phyloP scores from a whole-genome alignment of 2,113 vertebrate genomes.

The Sander vitreus region DNA sequence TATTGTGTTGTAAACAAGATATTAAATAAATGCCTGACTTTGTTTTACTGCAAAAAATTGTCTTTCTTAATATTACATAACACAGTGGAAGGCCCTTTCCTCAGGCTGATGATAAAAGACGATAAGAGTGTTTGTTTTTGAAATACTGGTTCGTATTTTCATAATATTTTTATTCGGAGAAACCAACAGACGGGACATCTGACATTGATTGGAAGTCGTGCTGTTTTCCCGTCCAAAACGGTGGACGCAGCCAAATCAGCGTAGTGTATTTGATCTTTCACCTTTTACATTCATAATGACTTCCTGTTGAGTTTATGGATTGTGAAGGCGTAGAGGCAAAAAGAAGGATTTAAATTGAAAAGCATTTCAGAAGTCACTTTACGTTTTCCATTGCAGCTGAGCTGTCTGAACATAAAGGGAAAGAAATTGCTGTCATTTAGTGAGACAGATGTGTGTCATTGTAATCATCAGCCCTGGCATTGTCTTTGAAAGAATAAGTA shows the following conservation, averaged over 20 bases:
- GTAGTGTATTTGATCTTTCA: background rate
- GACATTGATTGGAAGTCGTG: constrained; percentile 23
- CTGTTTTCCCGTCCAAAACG: background rate
- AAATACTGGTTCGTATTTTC: constrained; percentile 53
- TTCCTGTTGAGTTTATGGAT: constrained; percentile 3
- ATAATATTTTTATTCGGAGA: constrained; percentile 56
- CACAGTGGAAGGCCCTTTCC: constrained; percentile 12
- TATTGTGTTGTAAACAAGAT: constrained; percentile 23
- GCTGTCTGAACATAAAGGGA: constrained; percentile 1
- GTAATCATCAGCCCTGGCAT: constrained; percentile 15
- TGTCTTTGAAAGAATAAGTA: background rate
- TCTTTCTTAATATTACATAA: constrained; percentile 52
- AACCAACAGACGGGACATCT: constrained; percentile 23
- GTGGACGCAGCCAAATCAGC: background rate
- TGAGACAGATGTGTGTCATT: constrained; percentile 24
- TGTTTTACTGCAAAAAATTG: background rate
- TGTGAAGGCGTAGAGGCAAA: constrained; percentile 1
- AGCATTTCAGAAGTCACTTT: constrained; percentile 56
- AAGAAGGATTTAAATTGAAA: constrained; percentile 13
- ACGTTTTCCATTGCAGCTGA: constrained; percentile 59
- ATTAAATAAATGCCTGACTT: constrained; percentile 32
- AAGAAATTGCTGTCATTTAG: constrained; percentile 26
- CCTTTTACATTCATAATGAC: constrained; percentile 21
- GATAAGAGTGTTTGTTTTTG: constrained; percentile 53
- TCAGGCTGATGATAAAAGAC: constrained; percentile 41